A percentile compares a stretch with the other conserved stretches of the same genome.
Evolutionary conservation across 2,113 vertebrate species (phyloP).

Genomic region (Corythornis cristatus): DNA sequence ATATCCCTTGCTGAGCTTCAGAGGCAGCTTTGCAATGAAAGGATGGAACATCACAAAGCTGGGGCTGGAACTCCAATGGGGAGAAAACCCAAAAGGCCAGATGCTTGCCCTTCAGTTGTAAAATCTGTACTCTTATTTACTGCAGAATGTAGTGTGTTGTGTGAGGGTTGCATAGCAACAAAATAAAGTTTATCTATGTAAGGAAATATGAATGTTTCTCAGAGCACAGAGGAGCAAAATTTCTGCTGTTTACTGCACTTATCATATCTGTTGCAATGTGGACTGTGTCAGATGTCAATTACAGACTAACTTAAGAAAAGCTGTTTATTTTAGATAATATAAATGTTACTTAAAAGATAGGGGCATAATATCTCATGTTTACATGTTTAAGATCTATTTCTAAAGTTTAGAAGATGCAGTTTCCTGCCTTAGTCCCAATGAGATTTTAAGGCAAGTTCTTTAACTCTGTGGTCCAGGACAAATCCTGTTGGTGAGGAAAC

Average conservation of each 20-base stretch:
- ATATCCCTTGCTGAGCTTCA: constrained; percentile 27
- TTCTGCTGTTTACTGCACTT: constrained; percentile 70
- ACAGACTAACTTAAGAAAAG: constrained; percentile 47
- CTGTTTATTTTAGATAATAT: constrained; percentile 77
- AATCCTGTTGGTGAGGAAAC: constrained; percentile 31
- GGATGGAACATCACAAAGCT: constrained; percentile 62
- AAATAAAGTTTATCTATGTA: constrained; percentile 73
- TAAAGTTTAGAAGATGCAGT: constrained; percentile 67
- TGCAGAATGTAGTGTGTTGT: constrained; percentile 46
- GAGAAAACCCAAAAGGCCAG: constrained; percentile 52
- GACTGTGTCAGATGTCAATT: constrained; percentile 72
- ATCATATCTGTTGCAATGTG: constrained; percentile 62
- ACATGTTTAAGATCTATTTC: constrained; percentile 64
- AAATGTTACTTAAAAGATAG: constrained; percentile 74
- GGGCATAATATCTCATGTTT: constrained; percentile 67
- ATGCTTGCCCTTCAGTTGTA: constrained; percentile 65
- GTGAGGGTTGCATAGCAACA: constrained; percentile 73
- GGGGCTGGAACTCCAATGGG: constrained; percentile 55
- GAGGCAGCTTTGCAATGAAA: constrained; percentile 51
- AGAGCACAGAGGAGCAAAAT: constrained; percentile 54
- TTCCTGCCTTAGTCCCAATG: constrained; percentile 62
- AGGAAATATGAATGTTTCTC: constrained; percentile 68
- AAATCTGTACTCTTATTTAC: constrained; percentile 73
- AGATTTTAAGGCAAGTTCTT: constrained; percentile 51
- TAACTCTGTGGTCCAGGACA: background rate